A percentile compares a stretch with the other conserved stretches of the same genome.
Conservation (phyloP, 2,888 invertebrate species). For the Andrena fulva region DNA sequence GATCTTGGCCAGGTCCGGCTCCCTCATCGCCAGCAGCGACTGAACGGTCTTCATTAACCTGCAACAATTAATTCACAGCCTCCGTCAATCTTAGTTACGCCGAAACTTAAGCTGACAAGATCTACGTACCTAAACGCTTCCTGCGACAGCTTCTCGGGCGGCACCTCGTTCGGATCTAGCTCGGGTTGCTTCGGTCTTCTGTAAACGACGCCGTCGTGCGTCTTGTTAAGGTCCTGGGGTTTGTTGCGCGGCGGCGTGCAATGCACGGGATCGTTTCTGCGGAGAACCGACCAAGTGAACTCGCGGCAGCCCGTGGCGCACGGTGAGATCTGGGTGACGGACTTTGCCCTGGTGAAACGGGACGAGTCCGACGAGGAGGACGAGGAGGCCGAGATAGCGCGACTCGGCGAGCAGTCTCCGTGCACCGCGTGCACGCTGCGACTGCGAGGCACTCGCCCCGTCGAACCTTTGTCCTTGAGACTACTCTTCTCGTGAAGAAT, state of each 20-base stretch:
- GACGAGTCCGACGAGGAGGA: constrained; percentile 66
- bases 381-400: constrained; percentile 52
- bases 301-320: constrained; percentile 85
- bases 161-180: constrained; percentile 85
- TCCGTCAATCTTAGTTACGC: neutral
- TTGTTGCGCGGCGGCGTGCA: constrained; percentile 74
- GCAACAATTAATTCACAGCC: constrained; percentile 21
- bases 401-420: constrained; percentile 72
- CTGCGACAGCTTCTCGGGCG: constrained; percentile 88
- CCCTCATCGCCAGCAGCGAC: constrained; percentile 88
- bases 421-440: constrained; percentile 86
- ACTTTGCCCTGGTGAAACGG: constrained; percentile 84
- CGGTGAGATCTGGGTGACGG: constrained; percentile 84
- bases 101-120: neutral
- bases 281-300: constrained; percentile 86
- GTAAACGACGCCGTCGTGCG: constrained; percentile 78
- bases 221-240: constrained; percentile 72
- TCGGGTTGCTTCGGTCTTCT: constrained; percentile 83
- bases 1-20: constrained; percentile 86
- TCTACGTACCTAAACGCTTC: constrained; percentile 86
- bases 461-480: constrained; percentile 74
- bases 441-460: constrained; percentile 84
- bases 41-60: constrained; percentile 88
- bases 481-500: constrained; percentile 83
- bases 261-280: constrained; percentile 78